Base-by-base conservation (phyloP, 2,797 vertebrate genomes). In the Acanthornis magna region DNA sequence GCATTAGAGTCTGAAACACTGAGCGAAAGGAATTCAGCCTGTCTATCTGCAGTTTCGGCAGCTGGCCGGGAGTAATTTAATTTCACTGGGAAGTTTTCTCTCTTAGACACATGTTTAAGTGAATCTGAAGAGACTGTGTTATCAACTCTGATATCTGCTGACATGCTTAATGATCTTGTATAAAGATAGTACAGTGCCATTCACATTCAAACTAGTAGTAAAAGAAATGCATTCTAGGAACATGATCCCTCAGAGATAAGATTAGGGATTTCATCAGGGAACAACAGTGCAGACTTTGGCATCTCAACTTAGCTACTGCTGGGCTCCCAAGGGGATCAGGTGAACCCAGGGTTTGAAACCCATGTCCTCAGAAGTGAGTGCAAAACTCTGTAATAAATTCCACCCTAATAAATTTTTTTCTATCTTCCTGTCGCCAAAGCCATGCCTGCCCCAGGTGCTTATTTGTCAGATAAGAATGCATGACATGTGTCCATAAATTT, bases 291-390 rank as follows among this genome's bases (percentile, higher is more conserved):
- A 62, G 53, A 32, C 6, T 30, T 53, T 36, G 73, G 5, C 8
- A 11, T 38, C 42, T 27, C 0, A 0, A 8, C 18, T 62, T 80
- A 70, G 7, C 45, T 40, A 51, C 5, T 23, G 23, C 20, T 38
- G 42, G 4, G 45, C 6, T 84, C 30, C 12, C 50, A 32, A 13
- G 40, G 13, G 30, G 21, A 73, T 9, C 16, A 57, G 22, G 18
- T 40, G 48, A 67, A 42, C 16, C 16, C 40, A 63, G 45, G 36
- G 16, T 54, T 68, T n/a, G 0, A 89, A 88, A 54, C 13, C 22
- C 26, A 18, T 17, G 5, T 27, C 65, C 36, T n/a, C 32, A 34
- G n/a, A 55, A 62, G 5, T 22, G 30, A 40, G 9, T 38, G 29
- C 9, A 65, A 58, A 73, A 54, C 19, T 47, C 34, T 9, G 17